A percentile compares a stretch with the other conserved stretches of the same genome.
Evolutionary conservation across 2,888 invertebrate species (phyloP).

Genomic region (Macropis europaea): DNA sequence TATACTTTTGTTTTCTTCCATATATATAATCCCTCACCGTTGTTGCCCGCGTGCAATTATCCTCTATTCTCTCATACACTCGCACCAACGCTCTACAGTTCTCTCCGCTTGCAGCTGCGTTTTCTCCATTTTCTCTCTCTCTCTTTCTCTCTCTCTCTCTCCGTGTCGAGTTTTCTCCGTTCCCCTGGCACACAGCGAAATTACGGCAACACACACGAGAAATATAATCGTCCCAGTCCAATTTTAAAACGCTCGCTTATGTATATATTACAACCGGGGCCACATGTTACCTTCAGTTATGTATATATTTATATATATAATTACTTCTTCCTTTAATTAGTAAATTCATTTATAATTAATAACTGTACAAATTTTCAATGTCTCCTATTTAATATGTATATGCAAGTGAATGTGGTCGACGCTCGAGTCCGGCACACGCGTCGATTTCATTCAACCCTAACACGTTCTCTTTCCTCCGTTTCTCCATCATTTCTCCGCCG

Average conservation of each 20-base stretch:
- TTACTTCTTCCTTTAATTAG: conserved; percentile 74
- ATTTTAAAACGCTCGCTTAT: conserved; percentile 61
- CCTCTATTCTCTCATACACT: conserved; percentile 21
- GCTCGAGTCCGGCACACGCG: conserved; percentile 72
- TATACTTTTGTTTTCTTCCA: conserved; percentile 15
- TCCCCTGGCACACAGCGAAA: conserved; percentile 35
- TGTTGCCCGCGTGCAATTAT: conserved; percentile 36
- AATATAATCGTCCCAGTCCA: conserved; percentile 58
- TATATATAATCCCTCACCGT: conserved; percentile 51
- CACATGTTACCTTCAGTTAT: conserved; percentile 63
- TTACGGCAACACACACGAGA: conserved; percentile 48
- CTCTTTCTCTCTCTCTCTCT: background rate
- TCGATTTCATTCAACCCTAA: conserved; percentile 62
- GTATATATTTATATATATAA: conserved; percentile 70
- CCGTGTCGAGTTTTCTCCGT: background rate
- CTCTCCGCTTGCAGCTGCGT: background rate
- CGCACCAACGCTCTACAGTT: conserved; percentile 3
- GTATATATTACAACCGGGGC: conserved; percentile 67
- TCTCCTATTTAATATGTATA: conserved; percentile 74
- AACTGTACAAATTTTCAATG: conserved; percentile 80
- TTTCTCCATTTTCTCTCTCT: background rate
- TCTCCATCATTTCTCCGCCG: background rate
- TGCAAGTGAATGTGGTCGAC: conserved; percentile 75
- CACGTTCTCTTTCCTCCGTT: conserved; percentile 5
- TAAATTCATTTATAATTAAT: conserved; percentile 79